These are phyloP conservation scores for Squalus acanthias DNA, from an alignment of 2,797 vertebrate species.

Conservation along the genomic window DNA sequence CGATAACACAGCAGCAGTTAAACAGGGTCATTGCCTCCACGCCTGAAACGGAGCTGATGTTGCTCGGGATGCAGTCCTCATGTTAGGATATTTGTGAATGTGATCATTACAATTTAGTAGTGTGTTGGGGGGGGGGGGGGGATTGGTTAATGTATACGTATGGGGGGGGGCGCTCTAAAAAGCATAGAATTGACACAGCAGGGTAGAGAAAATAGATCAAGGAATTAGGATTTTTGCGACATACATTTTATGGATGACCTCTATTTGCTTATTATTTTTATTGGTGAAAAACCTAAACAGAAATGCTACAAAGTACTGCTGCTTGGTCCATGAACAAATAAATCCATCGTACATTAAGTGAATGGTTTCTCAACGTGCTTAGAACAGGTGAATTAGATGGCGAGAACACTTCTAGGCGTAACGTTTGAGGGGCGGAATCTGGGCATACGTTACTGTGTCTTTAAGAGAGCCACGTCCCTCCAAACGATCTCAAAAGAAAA, in stretches of 20 bases:
- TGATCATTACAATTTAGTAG: background rate
- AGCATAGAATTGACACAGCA: too few relatives aligned
- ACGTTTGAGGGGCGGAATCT: background rate
- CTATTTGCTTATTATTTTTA: background rate
- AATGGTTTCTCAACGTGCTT: background rate
- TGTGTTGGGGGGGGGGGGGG: background rate
- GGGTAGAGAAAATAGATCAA: background rate
- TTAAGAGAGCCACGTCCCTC: conserved; percentile 27
- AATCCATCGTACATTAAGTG: background rate
- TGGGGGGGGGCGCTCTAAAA: background rate
- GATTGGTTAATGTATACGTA: too few relatives aligned
- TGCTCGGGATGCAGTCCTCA: background rate
- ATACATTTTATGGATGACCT: background rate
- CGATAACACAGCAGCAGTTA: too few relatives aligned
- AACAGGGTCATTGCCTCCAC: background rate
- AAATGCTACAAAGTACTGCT: background rate
- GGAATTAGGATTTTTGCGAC: background rate
- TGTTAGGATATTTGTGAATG: background rate
- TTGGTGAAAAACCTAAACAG: background rate
- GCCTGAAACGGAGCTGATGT: background rate
- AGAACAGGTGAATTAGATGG: background rate
- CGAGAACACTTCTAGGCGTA: background rate
- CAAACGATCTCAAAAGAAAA: conserved; percentile 24
- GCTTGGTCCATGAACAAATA: background rate
- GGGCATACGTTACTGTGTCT: background rate